Percentiles rank a stretch among this genome's conserved stretches.
Conservation (phyloP, 1,140 invertebrate genomes). For the Lucilia sericata region DNA sequence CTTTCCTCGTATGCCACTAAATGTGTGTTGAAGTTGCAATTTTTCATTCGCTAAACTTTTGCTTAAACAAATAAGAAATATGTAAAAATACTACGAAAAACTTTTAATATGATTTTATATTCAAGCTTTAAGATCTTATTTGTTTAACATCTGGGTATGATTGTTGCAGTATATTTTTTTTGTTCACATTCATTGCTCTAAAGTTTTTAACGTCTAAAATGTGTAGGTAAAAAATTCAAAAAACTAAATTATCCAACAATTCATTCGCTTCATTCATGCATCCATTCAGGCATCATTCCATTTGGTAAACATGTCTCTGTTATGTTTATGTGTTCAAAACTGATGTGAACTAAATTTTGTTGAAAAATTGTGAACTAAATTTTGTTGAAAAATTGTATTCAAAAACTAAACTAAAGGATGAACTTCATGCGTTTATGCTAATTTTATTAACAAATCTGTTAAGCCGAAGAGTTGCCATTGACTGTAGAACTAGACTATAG, state of each 20-base stretch:
- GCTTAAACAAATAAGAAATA: neutral
- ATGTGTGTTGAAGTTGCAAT: slow-evolving; percentile 4
- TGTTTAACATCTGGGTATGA: slow-evolving; percentile 36
- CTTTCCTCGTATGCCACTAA: neutral
- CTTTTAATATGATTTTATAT: slow-evolving; percentile 1
- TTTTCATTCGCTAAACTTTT: slow-evolving; percentile 8
- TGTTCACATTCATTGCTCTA: neutral
- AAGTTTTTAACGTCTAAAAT: neutral
- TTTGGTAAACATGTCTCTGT: slow-evolving; percentile 3
- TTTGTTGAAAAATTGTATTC: neutral
- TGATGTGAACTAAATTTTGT: slow-evolving; percentile 4
- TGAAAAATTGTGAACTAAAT: slow-evolving; percentile 7
- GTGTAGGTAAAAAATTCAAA: neutral
- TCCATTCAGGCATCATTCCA: neutral
- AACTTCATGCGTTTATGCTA: neutral
- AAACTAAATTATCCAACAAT: neutral
- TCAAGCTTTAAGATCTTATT: neutral
- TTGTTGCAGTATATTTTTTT: neutral
- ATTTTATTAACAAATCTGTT: slow-evolving; percentile 19
- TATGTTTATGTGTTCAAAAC: neutral
- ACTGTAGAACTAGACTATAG: too few species aligned
- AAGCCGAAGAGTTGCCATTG: neutral
- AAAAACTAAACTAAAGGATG: neutral
- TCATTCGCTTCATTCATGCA: neutral
- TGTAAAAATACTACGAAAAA: neutral